phyloP scores from a whole-genome alignment of 2,888 invertebrate genomes.

The Ennomos quercinarius region DNA sequence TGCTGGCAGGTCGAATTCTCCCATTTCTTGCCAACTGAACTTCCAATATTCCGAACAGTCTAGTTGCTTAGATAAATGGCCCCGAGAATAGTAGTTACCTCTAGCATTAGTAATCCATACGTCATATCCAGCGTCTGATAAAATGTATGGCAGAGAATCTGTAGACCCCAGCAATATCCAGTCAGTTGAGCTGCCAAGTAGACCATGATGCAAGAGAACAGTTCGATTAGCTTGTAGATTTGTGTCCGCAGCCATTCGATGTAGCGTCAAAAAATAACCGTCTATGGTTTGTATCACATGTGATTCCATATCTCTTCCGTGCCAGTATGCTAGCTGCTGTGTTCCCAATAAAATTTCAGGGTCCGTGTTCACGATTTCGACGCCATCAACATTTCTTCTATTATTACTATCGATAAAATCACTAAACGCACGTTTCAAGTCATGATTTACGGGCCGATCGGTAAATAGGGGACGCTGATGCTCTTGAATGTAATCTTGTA shows the following conservation, averaged over 20 bases:
- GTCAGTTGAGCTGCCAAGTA: conserved; percentile 72
- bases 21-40: conserved; percentile 72
- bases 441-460: conserved; percentile 2
- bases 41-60: conserved; percentile 61
- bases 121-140: conserved; percentile 85
- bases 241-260: conserved; percentile 46
- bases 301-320: conserved; percentile 63
- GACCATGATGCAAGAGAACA: conserved; percentile 67
- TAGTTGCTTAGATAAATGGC: conserved; percentile 50
- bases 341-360: conserved; percentile 50
- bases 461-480: not conserved
- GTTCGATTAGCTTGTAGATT: conserved; percentile 43
- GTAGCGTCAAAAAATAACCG: conserved; percentile 66
- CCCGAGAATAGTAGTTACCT: conserved; percentile 70
- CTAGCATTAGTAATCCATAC: conserved; percentile 86
- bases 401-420: conserved; percentile 1
- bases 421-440: conserved; percentile 6
- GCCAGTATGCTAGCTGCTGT: conserved; percentile 58
- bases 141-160: conserved; percentile 66
- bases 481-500: not conserved
- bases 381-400: not conserved
- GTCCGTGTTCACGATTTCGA: not conserved
- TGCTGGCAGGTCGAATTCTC: conserved; percentile 64
- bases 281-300: conserved; percentile 64
- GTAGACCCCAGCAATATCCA: conserved; percentile 69